Conservation (phyloP, 1,140 invertebrate species). For the Drosophila nasuta region DNA sequence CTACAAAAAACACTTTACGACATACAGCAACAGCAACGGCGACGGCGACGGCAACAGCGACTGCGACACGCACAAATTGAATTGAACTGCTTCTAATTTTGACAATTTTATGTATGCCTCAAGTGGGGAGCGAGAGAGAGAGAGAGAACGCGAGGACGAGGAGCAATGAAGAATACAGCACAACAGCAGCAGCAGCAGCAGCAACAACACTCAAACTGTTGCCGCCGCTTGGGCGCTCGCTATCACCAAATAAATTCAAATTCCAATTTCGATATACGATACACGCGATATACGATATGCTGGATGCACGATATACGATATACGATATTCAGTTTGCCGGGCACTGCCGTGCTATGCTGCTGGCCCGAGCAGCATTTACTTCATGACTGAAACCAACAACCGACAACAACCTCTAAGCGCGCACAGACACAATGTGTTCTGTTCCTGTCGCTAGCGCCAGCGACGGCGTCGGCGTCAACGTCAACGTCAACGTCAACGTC, state of each 20-base stretch:
- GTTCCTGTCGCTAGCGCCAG: slow-evolving; percentile 15
- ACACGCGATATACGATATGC: neutral
- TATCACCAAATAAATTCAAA: slow-evolving; percentile 26
- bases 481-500: slow-evolving; percentile 39
- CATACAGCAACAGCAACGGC: neutral
- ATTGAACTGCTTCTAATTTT: slow-evolving; percentile 79
- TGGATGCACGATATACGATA: neutral
- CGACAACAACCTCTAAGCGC: slow-evolving; percentile 42
- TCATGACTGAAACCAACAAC: slow-evolving; percentile 63
- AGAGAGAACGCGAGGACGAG: slow-evolving; percentile 21
- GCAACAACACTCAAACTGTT: slow-evolving; percentile 58
- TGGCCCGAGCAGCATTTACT: slow-evolving; percentile 76
- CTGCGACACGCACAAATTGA: slow-evolving; percentile 58
- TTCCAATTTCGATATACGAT: slow-evolving; percentile 7
- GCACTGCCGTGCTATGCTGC: slow-evolving; percentile 52
- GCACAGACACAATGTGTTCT: slow-evolving; percentile 70
- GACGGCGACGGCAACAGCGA: neutral
- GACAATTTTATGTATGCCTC: slow-evolving; percentile 81
- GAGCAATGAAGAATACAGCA: slow-evolving; percentile 25
- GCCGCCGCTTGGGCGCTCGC: slow-evolving; percentile 54
- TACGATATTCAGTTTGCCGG: slow-evolving; percentile 14
- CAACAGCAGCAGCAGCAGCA: slow-evolving; percentile 18
- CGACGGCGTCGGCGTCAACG: slow-evolving; percentile 11
- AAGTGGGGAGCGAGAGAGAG: slow-evolving; percentile 27
- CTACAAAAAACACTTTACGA: slow-evolving; percentile 52